Evolutionary conservation across 2,797 vertebrate genomes (phyloP), one percentile per base, ranked within the genome.

Genomic region (Sparus aurata): DNA sequence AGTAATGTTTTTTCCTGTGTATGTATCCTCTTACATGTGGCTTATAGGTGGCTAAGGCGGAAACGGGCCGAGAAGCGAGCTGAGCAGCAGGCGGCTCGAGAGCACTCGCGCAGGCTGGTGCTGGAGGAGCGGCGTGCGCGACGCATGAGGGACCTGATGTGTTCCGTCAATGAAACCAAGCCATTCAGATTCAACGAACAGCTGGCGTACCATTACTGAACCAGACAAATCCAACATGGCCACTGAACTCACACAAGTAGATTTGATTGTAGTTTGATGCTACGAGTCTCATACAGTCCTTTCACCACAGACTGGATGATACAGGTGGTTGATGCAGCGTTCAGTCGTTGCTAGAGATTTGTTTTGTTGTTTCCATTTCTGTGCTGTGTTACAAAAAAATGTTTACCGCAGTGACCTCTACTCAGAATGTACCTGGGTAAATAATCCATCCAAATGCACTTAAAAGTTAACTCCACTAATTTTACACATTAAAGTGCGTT

Each of bases 21-120:
- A 18, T 62, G 18, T 12, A 7, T 30, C 49, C 17, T 69, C 18
- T 34, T 46, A 13, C 23, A 38, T 38, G 38, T 15, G 0, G 66
- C 13, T 65, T 77, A 38, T 91, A 99, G 98, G 69, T 99, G 98
- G 98, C 91, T 99, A 68, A 97, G 88, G 90, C 92, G 91, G 69
- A 99, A 99, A 90, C 95, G 93, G 60, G 92, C 87, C 2, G 97
- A 99, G 85, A 98, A 98, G 92, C 90, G 92, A 13, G 93, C 87
- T 0, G 96, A 97, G 89, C 96, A 98, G 82, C 95, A 95, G 54
- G 95, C 92, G 20, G 93, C 95, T 73, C 95, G 96, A 80, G 97
- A 98, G 83, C 95, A 93, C 76, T 93, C 93, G 2, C 96, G 96
- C 80, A 96, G 96, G 91, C 69, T 98, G 81, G 89, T 96, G 62